Evolutionary conservation across 30 jellyfish, hydroid and myxozoan species (phyloP).

Genomic region (Hydractinia echinata): DNA sequence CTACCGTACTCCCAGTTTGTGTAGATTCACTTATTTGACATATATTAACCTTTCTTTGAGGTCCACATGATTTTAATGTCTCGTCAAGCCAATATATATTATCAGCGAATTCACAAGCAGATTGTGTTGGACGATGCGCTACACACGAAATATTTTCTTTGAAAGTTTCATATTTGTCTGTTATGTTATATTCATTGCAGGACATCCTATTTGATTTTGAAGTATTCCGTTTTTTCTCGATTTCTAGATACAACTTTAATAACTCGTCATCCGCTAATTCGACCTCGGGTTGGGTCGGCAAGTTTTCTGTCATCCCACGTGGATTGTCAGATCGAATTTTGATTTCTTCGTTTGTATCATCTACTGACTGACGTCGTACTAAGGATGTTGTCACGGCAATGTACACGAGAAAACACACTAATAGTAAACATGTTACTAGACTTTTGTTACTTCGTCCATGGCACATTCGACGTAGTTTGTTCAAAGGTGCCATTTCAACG

Average conservation of each 20-base stretch:
- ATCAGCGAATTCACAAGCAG: conserved; percentile 51
- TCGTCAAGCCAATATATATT: conserved; percentile 36
- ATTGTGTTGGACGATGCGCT: conserved; percentile 50
- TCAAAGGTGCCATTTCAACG: not conserved
- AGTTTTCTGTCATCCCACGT: not conserved
- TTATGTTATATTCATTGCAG: not conserved
- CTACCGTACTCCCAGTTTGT: not conserved
- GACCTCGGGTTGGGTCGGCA: not conserved
- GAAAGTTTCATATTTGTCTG: not conserved
- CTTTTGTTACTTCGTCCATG: not conserved
- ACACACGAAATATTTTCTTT: conserved; percentile 35
- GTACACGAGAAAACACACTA: not conserved
- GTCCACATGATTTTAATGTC: conserved; percentile 36
- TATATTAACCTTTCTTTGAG: not conserved
- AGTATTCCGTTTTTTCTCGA: not conserved
- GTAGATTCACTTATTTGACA: not conserved
- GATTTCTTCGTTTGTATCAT: not conserved
- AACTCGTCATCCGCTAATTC: not conserved
- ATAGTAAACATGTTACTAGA: not conserved
- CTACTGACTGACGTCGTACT: not conserved
- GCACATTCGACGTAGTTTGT: not conserved
- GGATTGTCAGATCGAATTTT: not conserved
- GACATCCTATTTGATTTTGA: not conserved
- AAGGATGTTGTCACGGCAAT: not conserved
- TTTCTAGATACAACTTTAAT: not conserved